Base-by-base conservation (phyloP, 2,888 invertebrate genomes). In the Hipparchia semele region DNA sequence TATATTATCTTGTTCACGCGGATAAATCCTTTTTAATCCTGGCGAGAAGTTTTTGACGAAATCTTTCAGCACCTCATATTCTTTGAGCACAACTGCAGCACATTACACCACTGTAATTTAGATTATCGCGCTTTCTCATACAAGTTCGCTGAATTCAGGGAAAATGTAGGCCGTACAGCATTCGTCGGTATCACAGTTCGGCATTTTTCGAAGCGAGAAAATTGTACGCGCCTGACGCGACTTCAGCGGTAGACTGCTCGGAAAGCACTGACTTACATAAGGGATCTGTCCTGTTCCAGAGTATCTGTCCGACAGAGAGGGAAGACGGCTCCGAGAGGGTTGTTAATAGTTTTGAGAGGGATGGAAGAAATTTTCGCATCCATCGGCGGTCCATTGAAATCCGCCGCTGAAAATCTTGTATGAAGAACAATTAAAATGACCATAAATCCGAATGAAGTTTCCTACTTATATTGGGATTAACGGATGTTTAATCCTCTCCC, bases 191-290 rank as follows among this genome's bases (percentile, higher is more conserved):
- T 68, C 76, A 79, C 78, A 77, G 78, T 81, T 85, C 88, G 89
- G 83, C 89, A 87, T 89, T 83, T 85, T 85, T 85, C 85, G 80
- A 73, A 75, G 77, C 78, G 74, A 72, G 78, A 81, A 73, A 70
- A 76, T 70, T 75, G 75, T 75, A 77, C 71, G 73, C 77, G 77
- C 79, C 79, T 81, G 82, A 81, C 84, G 81, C 91, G 89, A 82
- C 88, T 83, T 79, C 68, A 73, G 83, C 56, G 53, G 68, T 72
- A 80, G 82, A 79, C 78, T 76, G 79, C 77, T 81, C 79, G 79
- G 79, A 81, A 81, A 89, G 89, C 87, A 93, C 94, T 94, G 91
- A 86, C 92, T 93, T 93, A 94, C 91, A 91, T 94, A 93, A 93
- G 94, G 93, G 90, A 91, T 85, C 87, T 82, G 83, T 84, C 87